These are phyloP conservation scores for Pomacea canaliculata DNA, from an alignment of 2,888 invertebrate genomes.

Conservation along the genomic window DNA sequence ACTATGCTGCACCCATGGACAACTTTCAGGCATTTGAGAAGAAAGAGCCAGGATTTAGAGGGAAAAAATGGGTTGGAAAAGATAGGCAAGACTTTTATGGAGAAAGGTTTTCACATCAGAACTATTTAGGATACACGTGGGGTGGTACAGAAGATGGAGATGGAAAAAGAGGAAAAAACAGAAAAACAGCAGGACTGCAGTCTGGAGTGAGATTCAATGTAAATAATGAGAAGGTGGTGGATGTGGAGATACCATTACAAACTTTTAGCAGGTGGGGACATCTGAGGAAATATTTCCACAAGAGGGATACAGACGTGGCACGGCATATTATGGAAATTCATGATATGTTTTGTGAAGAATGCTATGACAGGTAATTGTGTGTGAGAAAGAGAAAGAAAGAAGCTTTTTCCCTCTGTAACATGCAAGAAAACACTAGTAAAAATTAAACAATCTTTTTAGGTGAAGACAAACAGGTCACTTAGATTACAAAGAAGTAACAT, in stretches of 20 bases:
- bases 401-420: too few relatives aligned
- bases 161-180: not conserved
- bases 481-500: too few relatives aligned
- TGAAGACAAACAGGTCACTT: too few relatives aligned
- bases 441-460: too few relatives aligned
- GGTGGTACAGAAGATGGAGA: not conserved
- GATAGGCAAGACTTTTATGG: conserved; percentile 17
- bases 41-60: not conserved
- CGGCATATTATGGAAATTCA: conserved; percentile 15
- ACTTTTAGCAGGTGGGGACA: conserved; percentile 22
- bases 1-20: conserved; percentile 15
- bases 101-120: conserved; percentile 12
- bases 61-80: conserved; percentile 16
- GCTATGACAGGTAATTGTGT: conserved; percentile 9
- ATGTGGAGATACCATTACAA: conserved; percentile 19
- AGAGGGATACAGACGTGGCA: conserved; percentile 19
- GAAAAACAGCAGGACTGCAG: not conserved
- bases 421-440: too few relatives aligned
- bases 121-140: not conserved
- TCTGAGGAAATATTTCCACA: conserved; percentile 16
- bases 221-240: conserved; percentile 14
- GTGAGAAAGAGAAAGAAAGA: too few relatives aligned
- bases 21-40: not conserved
- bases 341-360: conserved; percentile 20
- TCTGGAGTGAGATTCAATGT: conserved; percentile 18